Evolutionary conservation across 2,113 vertebrate species (phyloP).

Genomic region (Pholis gunnellus): DNA sequence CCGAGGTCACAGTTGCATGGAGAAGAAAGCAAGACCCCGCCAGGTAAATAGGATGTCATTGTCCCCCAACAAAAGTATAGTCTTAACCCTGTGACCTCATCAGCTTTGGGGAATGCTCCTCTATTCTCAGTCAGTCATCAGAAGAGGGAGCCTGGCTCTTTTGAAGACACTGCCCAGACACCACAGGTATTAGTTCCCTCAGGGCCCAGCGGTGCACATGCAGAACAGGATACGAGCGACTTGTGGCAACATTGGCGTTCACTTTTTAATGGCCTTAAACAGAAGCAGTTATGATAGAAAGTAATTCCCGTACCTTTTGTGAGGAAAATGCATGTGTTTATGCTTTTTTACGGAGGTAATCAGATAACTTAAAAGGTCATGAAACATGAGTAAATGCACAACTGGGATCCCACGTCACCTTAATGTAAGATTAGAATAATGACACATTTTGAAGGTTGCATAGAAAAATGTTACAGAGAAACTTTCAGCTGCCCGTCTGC

Average conservation of each 20-base stretch:
- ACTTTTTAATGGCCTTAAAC: conserved; percentile 42
- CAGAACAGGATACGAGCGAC: conserved; percentile 60
- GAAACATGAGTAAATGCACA: neutral
- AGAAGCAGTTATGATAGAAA: conserved; percentile 30
- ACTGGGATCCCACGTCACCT: neutral
- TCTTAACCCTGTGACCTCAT: conserved; percentile 84
- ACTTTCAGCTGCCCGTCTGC: conserved; percentile 21
- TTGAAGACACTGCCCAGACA: conserved; percentile 62
- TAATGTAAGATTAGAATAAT: neutral
- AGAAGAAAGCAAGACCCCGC: conserved; percentile 80
- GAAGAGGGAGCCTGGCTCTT: conserved; percentile 55
- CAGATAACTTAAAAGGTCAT: neutral
- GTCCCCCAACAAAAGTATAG: conserved; percentile 79
- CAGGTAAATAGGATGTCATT: conserved; percentile 86
- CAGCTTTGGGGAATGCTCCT: conserved; percentile 74
- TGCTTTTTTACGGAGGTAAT: neutral
- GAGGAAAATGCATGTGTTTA: conserved; percentile 1
- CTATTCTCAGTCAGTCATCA: conserved; percentile 76
- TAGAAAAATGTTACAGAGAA: conserved; percentile 18
- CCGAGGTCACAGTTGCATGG: conserved; percentile 81
- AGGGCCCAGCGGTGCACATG: conserved; percentile 52
- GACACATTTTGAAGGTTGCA: conserved; percentile 25
- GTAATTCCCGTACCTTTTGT: neutral
- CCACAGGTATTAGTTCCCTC: conserved; percentile 67
- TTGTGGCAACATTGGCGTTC: conserved; percentile 54